A percentile compares a stretch with the other conserved stretches of the same genome.
phyloP scores from a whole-genome alignment of 2,113 vertebrate species.

The Cyprinus carpio region DNA sequence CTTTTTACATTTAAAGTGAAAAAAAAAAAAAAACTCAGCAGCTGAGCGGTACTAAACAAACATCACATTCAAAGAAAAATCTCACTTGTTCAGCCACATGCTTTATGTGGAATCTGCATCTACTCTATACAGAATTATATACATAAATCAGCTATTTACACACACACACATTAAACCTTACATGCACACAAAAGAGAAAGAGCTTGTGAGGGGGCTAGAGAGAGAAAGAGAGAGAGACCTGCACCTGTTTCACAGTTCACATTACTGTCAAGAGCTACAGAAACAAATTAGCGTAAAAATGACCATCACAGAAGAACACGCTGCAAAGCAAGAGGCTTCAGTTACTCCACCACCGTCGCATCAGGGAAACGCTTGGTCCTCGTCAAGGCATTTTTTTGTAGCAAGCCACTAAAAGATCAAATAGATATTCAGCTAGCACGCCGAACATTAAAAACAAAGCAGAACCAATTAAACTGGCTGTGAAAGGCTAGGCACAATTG shows the following conservation, averaged over 20 bases:
- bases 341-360: constrained; percentile 37
- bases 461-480: constrained; percentile 36
- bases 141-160: constrained; percentile 51
- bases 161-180: constrained; percentile 42
- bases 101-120: constrained; percentile 52
- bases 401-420: neutral
- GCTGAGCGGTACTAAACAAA: constrained; percentile 40
- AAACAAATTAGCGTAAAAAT: constrained; percentile 43
- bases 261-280: constrained; percentile 52
- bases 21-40: constrained; percentile 6
- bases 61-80: constrained; percentile 25
- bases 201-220: constrained; percentile 22
- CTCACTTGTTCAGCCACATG: constrained; percentile 52
- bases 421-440: neutral
- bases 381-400: constrained; percentile 31
- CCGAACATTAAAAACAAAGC: neutral
- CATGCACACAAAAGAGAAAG: constrained; percentile 45
- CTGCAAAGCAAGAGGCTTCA: constrained; percentile 54
- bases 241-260: constrained; percentile 57
- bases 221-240: constrained; percentile 39
- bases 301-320: constrained; percentile 47
- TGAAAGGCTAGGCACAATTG: constrained; percentile 52
- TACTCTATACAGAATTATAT: constrained; percentile 56
- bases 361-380: constrained; percentile 32
- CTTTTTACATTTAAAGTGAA: constrained; percentile 54